Conservation (phyloP, 2,888 invertebrate genomes). For the Yponomeuta plumbellus region DNA sequence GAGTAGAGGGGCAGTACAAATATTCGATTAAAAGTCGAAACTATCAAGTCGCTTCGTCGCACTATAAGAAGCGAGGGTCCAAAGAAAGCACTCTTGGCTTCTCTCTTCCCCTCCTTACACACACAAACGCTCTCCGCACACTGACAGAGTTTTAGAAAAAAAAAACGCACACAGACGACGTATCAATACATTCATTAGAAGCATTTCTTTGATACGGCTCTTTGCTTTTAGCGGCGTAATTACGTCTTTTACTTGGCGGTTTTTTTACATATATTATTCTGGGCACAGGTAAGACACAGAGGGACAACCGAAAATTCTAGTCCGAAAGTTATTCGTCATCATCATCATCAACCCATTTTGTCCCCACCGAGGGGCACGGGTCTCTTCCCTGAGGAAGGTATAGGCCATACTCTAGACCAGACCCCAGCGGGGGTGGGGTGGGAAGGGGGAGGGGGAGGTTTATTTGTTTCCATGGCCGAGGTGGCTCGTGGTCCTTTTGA, state of each 20-base stretch:
- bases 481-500: not conserved
- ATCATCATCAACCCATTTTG: no score
- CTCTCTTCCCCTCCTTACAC: slow-evolving; percentile 67
- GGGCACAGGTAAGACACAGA: not conserved
- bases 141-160: slow-evolving; percentile 32
- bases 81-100: slow-evolving; percentile 72
- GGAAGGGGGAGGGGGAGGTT: not conserved
- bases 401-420: no score
- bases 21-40: slow-evolving; percentile 22
- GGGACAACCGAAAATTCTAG: not conserved
- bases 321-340: no score
- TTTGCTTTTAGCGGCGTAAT: slow-evolving; percentile 68
- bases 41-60: slow-evolving; percentile 37
- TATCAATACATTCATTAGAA: slow-evolving; percentile 75
- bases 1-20: no score
- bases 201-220: slow-evolving; percentile 70
- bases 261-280: slow-evolving; percentile 31
- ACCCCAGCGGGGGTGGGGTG: not conserved
- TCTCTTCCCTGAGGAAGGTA: no score
- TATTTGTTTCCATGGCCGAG: not conserved
- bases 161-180: slow-evolving; percentile 62
- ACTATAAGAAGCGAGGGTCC: slow-evolving; percentile 67
- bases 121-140: slow-evolving; percentile 33
- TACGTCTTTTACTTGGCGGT: slow-evolving; percentile 63
- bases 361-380: no score